Conservation (phyloP, 2,113 vertebrate species). For the Oreochromis niloticus region DNA sequence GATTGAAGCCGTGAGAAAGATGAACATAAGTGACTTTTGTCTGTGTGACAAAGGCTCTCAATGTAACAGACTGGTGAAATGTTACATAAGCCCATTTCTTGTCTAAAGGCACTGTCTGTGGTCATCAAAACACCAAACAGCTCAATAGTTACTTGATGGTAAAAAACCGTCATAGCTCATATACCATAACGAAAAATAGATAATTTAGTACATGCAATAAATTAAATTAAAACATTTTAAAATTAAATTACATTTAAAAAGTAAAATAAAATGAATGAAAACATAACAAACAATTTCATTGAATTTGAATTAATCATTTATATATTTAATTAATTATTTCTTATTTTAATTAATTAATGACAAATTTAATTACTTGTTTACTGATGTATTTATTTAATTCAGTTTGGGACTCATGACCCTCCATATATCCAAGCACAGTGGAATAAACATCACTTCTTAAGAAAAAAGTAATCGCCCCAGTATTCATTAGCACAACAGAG, state of each 20-base stretch:
- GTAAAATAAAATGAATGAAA: background rate
- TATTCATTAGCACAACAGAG: too few species aligned
- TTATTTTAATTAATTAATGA: background rate
- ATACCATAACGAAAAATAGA: background rate
- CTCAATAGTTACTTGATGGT: background rate
- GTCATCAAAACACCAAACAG: background rate
- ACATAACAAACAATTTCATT: background rate
- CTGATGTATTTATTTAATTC: background rate
- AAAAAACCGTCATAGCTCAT: background rate
- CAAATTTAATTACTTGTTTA: background rate
- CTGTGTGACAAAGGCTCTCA: background rate
- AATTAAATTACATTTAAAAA: background rate
- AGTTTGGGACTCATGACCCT: background rate
- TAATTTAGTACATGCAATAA: background rate
- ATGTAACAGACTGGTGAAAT: background rate
- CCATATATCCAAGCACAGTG: rapidly evolving
- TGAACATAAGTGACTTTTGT: background rate
- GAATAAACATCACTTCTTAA: background rate
- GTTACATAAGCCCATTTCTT: background rate
- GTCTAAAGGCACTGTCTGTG: background rate
- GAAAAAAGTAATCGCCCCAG: background rate
- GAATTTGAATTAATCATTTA: background rate
- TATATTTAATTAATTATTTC: background rate
- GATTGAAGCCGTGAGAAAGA: background rate
- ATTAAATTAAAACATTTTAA: background rate